Conservation (phyloP, 2,797 vertebrate genomes). For the Gila robusta region DNA sequence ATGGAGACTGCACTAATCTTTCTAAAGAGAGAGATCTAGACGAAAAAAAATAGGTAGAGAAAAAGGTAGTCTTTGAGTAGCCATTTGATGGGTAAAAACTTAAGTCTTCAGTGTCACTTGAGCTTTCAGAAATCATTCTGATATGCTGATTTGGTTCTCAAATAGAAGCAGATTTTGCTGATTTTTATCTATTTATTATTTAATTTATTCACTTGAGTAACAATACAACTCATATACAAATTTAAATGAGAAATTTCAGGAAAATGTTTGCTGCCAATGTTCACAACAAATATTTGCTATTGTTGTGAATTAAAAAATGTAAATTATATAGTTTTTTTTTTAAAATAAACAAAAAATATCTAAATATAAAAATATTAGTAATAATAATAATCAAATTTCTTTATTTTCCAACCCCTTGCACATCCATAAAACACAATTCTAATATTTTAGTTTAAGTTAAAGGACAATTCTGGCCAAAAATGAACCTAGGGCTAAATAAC, state of each 20-base stretch:
- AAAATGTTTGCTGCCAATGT: neutral
- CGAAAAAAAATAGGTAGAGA: neutral
- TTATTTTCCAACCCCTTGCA: slow-evolving; percentile 67
- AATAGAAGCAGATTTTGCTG: neutral
- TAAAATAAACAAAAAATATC: neutral
- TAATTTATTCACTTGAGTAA: too few relatives aligned
- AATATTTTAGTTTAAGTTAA: slow-evolving; percentile 48
- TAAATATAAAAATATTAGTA: neutral
- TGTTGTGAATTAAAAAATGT: neutral
- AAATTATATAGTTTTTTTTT: too few relatives aligned
- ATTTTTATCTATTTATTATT: neutral
- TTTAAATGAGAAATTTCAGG: neutral
- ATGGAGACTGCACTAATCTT: slow-evolving; percentile 65
- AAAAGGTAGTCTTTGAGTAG: neutral
- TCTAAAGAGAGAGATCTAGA: slow-evolving; percentile 35
- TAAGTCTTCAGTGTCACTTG: neutral
- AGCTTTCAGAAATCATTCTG: neutral
- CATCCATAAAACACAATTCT: slow-evolving; percentile 46
- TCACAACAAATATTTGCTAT: neutral
- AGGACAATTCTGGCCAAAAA: too few relatives aligned
- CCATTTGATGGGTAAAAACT: neutral
- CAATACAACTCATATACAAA: too few relatives aligned
- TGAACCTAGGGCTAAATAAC: too few relatives aligned
- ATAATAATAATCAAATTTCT: neutral
- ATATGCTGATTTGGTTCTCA: neutral